These are phyloP conservation scores for Parnassius apollo DNA, from an alignment of 2,888 invertebrate species.

Conservation along the genomic window DNA sequence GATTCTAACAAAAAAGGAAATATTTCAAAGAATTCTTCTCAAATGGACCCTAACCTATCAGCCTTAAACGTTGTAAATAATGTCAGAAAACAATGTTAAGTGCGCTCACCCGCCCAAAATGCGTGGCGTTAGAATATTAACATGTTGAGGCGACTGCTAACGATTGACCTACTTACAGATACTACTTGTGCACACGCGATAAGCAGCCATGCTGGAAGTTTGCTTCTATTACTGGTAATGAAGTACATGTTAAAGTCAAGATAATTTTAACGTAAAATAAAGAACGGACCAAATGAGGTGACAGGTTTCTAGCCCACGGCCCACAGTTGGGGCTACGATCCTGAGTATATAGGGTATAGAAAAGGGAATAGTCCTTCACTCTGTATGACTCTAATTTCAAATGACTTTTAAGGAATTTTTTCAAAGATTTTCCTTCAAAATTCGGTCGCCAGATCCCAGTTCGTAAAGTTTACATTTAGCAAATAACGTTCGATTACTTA, in stretches of 20 bases:
- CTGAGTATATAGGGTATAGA: too few relatives aligned
- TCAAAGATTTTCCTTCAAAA: too few relatives aligned
- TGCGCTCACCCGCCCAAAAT: constrained; percentile 16
- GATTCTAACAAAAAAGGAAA: too few relatives aligned
- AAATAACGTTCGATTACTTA: too few relatives aligned
- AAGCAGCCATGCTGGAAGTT: not conserved
- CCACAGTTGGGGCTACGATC: too few relatives aligned
- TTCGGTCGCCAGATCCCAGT: too few relatives aligned
- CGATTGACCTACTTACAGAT: constrained; percentile 30
- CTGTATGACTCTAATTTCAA: too few relatives aligned
- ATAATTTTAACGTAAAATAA: not conserved
- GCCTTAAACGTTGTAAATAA: constrained; percentile 13
- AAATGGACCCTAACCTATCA: constrained; percentile 8
- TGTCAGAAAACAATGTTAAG: constrained; percentile 27
- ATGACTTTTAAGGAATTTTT: too few relatives aligned
- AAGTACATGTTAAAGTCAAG: not conserved
- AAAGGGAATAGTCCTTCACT: too few relatives aligned
- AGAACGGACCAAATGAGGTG: too few relatives aligned
- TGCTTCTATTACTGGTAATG: not conserved
- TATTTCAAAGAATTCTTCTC: not conserved
- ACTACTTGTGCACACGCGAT: constrained; percentile 27
- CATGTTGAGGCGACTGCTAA: constrained; percentile 28
- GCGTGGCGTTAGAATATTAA: constrained; percentile 31
- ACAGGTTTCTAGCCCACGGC: too few relatives aligned
- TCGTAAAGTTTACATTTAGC: too few relatives aligned